These are phyloP conservation scores for Drosophila lacteicornis DNA, from an alignment of 1,140 invertebrate genomes.

Conservation along the genomic window DNA sequence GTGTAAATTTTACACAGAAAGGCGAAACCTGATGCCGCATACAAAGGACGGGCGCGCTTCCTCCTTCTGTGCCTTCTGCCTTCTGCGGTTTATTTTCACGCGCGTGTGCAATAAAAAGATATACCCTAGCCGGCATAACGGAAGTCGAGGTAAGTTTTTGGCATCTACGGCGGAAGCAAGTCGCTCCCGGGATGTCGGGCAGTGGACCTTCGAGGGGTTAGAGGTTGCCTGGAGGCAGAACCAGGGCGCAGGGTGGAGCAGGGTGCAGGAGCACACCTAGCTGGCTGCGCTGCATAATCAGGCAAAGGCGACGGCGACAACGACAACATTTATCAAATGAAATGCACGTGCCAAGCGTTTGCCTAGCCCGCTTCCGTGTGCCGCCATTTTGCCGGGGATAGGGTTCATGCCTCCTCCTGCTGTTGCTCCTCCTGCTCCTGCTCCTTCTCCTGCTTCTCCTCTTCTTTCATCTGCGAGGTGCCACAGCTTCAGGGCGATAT, in stretches of 20 bases:
- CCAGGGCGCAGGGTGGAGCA: background rate
- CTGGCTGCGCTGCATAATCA: slow-evolving; percentile 71
- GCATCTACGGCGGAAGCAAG: slow-evolving; percentile 47
- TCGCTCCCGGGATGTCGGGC: slow-evolving; percentile 4
- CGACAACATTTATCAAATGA: slow-evolving; percentile 78
- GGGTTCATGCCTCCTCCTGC: slow-evolving; percentile 9
- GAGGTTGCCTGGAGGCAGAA: background rate
- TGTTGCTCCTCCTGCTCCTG: background rate
- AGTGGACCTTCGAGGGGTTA: slow-evolving; percentile 4
- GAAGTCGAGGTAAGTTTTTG: slow-evolving; percentile 70
- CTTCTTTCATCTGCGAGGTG: slow-evolving; percentile 3
- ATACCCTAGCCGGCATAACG: slow-evolving; percentile 54
- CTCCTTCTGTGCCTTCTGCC: slow-evolving; percentile 12
- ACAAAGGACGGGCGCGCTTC: slow-evolving; percentile 39
- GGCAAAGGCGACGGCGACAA: slow-evolving; percentile 65
- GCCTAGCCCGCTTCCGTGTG: slow-evolving; percentile 66
- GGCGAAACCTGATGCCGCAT: slow-evolving; percentile 74
- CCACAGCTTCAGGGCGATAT: slow-evolving; percentile 9
- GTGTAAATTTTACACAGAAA: slow-evolving; percentile 77
- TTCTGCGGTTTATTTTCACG: slow-evolving; percentile 70
- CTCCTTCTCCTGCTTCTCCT: no score
- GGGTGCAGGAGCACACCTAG: slow-evolving; percentile 13
- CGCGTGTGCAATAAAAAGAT: slow-evolving; percentile 79
- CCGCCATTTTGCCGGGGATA: slow-evolving; percentile 41
- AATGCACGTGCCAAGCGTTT: slow-evolving; percentile 78